Evolutionary conservation across 2,888 invertebrate species (phyloP).

Genomic region (Cheilosia impressa): DNA sequence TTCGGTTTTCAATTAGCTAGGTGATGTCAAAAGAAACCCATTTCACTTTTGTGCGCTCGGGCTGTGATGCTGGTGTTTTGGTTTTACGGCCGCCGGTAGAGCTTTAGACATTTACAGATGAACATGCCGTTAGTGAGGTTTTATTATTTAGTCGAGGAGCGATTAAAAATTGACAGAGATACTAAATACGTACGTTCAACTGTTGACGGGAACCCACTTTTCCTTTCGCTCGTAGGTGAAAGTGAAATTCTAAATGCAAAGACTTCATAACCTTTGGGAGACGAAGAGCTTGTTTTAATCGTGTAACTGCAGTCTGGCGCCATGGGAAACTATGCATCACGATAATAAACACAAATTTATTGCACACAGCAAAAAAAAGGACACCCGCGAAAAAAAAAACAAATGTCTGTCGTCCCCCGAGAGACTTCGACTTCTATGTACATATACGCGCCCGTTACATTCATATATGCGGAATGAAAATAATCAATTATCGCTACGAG

Average conservation of each 20-base stretch:
- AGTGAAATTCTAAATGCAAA: neutral
- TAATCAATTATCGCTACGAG: constrained; percentile 69
- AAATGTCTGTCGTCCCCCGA: constrained; percentile 23
- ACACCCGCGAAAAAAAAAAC: constrained; percentile 33
- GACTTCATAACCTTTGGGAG: neutral
- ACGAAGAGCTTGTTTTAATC: constrained; percentile 30
- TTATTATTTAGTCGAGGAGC: constrained; percentile 19
- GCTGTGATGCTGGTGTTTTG: constrained; percentile 1
- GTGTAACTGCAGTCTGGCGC: constrained; percentile 57
- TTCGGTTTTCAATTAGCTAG: constrained; percentile 71
- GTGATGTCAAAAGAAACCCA: constrained; percentile 60
- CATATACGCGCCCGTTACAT: constrained; percentile 27
- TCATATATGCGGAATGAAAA: constrained; percentile 54
- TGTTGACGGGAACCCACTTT: constrained; percentile 7
- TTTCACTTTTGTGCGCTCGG: constrained; percentile 58
- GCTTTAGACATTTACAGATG: constrained; percentile 28
- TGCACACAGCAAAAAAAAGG: constrained; percentile 4
- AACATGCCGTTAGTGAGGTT: constrained; percentile 42
- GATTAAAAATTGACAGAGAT: neutral
- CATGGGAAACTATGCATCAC: constrained; percentile 15
- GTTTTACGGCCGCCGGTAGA: constrained; percentile 16
- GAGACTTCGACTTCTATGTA: constrained; percentile 12
- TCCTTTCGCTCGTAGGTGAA: constrained; percentile 24
- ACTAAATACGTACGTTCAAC: neutral
- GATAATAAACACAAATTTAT: constrained; percentile 63